Evolutionary conservation across 2,888 invertebrate species (phyloP), one percentile per base, ranked within the genome.

Genomic region (Tanytarsus gracilentus): DNA sequence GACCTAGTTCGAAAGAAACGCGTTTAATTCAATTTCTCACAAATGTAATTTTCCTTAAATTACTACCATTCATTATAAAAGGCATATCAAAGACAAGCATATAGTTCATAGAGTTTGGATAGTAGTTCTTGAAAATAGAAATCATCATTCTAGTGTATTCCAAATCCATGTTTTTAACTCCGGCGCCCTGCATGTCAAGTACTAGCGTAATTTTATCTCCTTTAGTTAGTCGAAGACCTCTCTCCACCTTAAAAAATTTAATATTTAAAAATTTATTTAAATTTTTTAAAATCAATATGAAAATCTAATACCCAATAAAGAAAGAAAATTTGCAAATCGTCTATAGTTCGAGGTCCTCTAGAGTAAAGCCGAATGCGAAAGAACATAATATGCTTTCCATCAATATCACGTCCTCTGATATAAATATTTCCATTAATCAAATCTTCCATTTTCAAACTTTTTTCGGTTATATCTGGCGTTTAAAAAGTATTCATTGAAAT

Each of bases 61-160:
- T 70, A 76, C 76, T 75, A 86, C 86, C 85, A 68, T 86, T 91
- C 62, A 96, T 73, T 1, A 95, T 82, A 95, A 95, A 96, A 0
- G 95, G 91, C 88, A 96, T 89, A 70, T 96, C 93, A 71, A 80
- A 92, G 59, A 96, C 86, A 30, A 96, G 76, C 65, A 96, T 92
- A 69, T 91, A 90, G 67, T 92, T 94, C 63, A 92, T 73, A 68
- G 87, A 84, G 70, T 81, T 82, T 0, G 96, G 96, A 73, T 94
- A 96, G 69, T 94, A 93, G 18, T 79, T 76, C 71, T 94, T 93
- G 69, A 95, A 90, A 21, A 92, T 78, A 21, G 82, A 83, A 64
- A 96, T 92, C 63, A 95, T 76, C 68, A 88, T 92, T 69, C 87
- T 89, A 0, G 88, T 88, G 62, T 94, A 80, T 26, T 95, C 95